These are phyloP conservation scores for Aldrovandia affinis DNA, from an alignment of 2,797 vertebrate species.

Conservation along the genomic window DNA sequence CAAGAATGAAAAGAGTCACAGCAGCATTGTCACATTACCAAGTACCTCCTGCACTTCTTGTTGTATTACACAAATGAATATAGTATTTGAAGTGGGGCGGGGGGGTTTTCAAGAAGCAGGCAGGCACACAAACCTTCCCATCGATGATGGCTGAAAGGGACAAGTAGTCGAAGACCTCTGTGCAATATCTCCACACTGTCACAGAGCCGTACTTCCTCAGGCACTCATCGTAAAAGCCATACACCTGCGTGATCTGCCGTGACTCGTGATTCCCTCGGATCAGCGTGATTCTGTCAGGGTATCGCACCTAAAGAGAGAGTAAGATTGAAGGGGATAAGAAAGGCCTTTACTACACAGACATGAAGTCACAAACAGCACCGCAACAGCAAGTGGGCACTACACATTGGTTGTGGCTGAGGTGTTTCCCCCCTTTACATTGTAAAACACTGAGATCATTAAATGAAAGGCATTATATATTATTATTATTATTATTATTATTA, in stretches of 20 bases:
- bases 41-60: too few relatives aligned
- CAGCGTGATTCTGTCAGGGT: slow-evolving; percentile 92
- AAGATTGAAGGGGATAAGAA: not conserved
- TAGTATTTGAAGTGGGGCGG: not conserved
- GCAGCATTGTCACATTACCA: too few relatives aligned
- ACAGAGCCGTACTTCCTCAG: slow-evolving; percentile 93
- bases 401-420: too few relatives aligned
- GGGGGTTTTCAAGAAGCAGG: not conserved
- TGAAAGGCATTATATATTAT: too few relatives aligned
- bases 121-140: slow-evolving; percentile 80
- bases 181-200: slow-evolving; percentile 96
- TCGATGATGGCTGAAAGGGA: slow-evolving; percentile 95
- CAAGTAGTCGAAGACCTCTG: slow-evolving; percentile 96
- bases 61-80: slow-evolving; percentile 10
- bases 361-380: too few relatives aligned
- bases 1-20: too few relatives aligned
- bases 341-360: not conserved
- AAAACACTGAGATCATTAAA: too few relatives aligned
- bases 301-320: slow-evolving; percentile 78
- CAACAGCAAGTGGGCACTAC: too few relatives aligned
- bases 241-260: slow-evolving; percentile 93
- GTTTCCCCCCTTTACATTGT: too few relatives aligned
- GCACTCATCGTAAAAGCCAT: slow-evolving; percentile 94
- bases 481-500: too few relatives aligned
- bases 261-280: slow-evolving; percentile 95